phyloP scores from a whole-genome alignment of 2,113 vertebrate species.

The Aepyceros melampus region DNA sequence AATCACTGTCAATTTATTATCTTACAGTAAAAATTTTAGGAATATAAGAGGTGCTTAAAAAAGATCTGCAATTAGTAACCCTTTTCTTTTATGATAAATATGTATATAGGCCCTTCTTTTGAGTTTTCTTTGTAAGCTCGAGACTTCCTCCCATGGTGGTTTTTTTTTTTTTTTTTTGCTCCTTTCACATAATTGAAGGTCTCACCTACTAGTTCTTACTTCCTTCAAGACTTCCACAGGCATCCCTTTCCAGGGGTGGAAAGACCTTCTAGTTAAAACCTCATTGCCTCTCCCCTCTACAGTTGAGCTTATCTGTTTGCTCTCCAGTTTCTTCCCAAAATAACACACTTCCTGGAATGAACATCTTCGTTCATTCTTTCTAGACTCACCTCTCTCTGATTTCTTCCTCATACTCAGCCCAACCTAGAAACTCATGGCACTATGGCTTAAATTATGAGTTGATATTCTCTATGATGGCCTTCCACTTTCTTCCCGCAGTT shows the following conservation, averaged over 20 bases:
- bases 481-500: fast-evolving
- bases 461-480: not conserved
- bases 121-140: not conserved
- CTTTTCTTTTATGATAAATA: not conserved
- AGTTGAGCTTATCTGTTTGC: not conserved
- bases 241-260: not conserved
- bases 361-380: not conserved
- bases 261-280: not conserved
- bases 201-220: not conserved
- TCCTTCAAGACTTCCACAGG: not conserved
- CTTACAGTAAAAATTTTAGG: not conserved
- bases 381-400: not conserved
- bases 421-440: not conserved
- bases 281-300: not conserved
- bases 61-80: not conserved
- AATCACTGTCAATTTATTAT: not conserved
- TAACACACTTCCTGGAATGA: not conserved
- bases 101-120: not conserved
- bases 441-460: not conserved
- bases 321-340: not conserved
- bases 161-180: not conserved
- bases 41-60: not conserved
- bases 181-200: not conserved
- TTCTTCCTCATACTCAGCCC: not conserved
- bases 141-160: not conserved